Evolutionary conservation across 2,888 invertebrate genomes (phyloP).

Genomic region (Aphrophora alni): DNA sequence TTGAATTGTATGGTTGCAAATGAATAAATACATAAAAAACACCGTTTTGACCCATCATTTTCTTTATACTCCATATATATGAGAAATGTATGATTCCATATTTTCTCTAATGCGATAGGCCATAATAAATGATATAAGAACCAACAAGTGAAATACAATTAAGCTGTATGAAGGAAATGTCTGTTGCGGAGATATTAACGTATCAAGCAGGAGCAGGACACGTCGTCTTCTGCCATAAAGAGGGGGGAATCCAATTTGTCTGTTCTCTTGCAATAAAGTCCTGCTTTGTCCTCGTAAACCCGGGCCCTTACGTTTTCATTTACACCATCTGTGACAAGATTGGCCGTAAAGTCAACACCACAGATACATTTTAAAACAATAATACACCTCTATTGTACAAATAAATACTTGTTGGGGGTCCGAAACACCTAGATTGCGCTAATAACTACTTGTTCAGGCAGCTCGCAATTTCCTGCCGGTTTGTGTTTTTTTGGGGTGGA

Average conservation of each 20-base stretch:
- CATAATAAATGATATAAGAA: no score
- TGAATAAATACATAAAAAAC: no score
- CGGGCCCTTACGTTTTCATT: slow-evolving; percentile 6
- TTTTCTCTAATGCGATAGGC: no score
- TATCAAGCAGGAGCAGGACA: not conserved
- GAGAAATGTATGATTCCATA: no score
- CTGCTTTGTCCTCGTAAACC: not conserved
- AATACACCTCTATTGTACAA: not conserved
- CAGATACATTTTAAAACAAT: slow-evolving; percentile 9
- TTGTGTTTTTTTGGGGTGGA: no score
- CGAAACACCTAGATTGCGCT: not conserved
- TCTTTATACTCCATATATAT: no score
- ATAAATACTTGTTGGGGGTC: not conserved
- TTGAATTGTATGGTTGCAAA: no score
- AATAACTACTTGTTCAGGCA: no score
- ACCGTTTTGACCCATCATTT: no score
- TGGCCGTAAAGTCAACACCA: not conserved
- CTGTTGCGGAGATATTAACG: not conserved
- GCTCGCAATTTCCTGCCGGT: no score
- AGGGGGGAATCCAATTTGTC: slow-evolving; percentile 4
- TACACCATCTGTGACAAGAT: not conserved
- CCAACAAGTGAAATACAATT: not conserved
- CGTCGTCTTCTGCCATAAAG: not conserved
- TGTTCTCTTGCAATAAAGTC: not conserved
- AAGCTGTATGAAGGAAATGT: not conserved